Conservation (phyloP, 2,113 vertebrate species). For the Thymallus thymallus region DNA sequence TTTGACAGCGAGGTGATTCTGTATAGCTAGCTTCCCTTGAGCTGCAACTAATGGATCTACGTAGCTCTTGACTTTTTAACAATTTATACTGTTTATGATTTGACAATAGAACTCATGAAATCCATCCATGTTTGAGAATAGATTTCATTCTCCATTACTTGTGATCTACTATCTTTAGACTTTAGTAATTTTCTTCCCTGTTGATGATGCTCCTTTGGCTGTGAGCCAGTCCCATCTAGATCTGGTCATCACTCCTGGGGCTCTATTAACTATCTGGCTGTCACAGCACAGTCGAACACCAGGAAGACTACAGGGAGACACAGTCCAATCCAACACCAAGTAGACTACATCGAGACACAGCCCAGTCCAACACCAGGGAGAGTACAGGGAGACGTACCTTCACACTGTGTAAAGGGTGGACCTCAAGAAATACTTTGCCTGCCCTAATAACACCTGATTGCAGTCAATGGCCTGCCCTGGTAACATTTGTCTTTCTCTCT, state of each 20-base stretch:
- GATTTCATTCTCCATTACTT: not conserved
- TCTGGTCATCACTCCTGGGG: not conserved
- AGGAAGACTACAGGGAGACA: no score
- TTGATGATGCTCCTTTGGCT: conserved; percentile 9
- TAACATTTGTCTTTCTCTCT: conserved; percentile 24
- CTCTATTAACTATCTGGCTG: not conserved
- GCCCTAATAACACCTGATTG: conserved; percentile 39
- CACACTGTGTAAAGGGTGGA: not conserved
- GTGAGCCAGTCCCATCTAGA: not conserved
- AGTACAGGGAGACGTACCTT: not conserved
- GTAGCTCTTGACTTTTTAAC: not conserved
- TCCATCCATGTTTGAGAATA: not conserved
- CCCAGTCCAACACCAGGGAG: no score
- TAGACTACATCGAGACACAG: no score
- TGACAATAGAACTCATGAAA: not conserved
- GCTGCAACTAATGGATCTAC: not conserved
- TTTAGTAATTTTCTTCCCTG: not conserved
- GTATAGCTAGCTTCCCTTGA: not conserved
- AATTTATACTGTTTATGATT: not conserved
- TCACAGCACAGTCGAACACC: not conserved
- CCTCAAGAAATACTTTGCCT: not conserved
- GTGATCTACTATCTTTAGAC: not conserved
- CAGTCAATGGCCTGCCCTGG: conserved; percentile 49
- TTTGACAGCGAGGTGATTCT: not conserved
- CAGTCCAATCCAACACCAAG: no score